Evolutionary conservation across 2,113 vertebrate species (phyloP).

Genomic region (Pogona vitticeps): DNA sequence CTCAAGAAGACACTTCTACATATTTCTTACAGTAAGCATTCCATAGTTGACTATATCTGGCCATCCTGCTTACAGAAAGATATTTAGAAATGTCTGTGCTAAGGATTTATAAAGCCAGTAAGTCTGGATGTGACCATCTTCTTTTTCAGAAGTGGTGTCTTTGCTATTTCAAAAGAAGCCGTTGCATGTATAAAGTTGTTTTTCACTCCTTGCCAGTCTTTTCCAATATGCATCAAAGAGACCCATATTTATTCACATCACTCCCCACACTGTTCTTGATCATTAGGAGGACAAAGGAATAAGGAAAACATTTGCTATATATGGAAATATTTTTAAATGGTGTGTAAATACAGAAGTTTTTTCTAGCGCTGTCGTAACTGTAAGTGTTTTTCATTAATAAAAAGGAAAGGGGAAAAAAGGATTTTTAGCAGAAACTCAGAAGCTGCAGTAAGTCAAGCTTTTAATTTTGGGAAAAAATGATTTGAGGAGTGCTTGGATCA

Average conservation of each 20-base stretch:
- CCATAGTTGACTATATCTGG: background rate
- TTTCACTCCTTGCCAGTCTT: background rate
- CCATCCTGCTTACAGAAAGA: background rate
- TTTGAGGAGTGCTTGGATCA: background rate
- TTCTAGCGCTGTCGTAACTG: background rate
- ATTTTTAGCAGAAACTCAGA: background rate
- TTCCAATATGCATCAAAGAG: background rate
- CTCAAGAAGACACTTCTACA: background rate
- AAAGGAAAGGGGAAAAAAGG: background rate
- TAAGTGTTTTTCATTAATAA: background rate
- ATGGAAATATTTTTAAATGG: background rate
- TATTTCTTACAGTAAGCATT: background rate
- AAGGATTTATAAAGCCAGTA: background rate
- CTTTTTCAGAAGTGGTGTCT: background rate
- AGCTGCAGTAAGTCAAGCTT: background rate
- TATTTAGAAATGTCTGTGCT: background rate
- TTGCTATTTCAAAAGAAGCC: background rate
- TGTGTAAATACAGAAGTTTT: rapidly evolving
- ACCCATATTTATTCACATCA: background rate
- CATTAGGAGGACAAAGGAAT: background rate
- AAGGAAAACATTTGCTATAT: background rate
- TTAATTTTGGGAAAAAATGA: conserved; percentile 14
- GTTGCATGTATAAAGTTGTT: too few species aligned
- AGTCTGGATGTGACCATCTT: background rate
- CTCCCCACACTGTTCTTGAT: background rate